Base-by-base conservation (phyloP, 2,888 invertebrate genomes). In the Calliopum simillimum region DNA sequence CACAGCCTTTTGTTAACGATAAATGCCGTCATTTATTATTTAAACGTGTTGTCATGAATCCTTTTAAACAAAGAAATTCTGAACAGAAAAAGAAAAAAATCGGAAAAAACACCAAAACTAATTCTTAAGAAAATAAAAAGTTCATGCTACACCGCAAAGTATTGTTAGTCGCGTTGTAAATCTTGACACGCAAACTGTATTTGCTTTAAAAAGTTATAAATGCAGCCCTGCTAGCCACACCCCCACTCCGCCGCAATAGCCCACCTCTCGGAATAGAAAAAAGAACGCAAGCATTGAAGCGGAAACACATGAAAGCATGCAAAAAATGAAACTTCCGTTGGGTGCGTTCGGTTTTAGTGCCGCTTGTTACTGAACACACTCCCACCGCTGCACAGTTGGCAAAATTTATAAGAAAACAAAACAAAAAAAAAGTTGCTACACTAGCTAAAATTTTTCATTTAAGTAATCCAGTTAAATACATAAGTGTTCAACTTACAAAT, bases 101-200 rank as follows among this genome's bases (percentile, higher is more conserved):
- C 1, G 16, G 14, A 12, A n/a, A 33, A 5, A 58, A 58, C 11
- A 12, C 16, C 8, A 21, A 33, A 58, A 58, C 33, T 33, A 23
- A 61, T 61, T 61, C 61, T 46, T 61, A 46, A 61, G 61, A 46
- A 61, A 61, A 61, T 46, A 46, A 43, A n/a, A 44, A 66, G 16
- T 66, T 44, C 56, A 44, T 23, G 23, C 55, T 47, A 58, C 49
- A 58, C 58, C 67, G 47, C 56, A 66, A 25, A 51, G 56, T 55
- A 55, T 56, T 46, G 25, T 56, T 44, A 14, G 23, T 46, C 56
- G n/a, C n/a, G 56, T 67, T 16, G 46, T 43, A 25, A 68, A 68
- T 53, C 14, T 41, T 21, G 25, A 63, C 62, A 69, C 63, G 69
- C 63, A 63, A 69, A 53, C 69, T 14, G 21, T 68, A 51, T 68